These are phyloP conservation scores for Triplophysa siluroides DNA, from an alignment of 2,113 vertebrate species.

Conservation along the genomic window DNA sequence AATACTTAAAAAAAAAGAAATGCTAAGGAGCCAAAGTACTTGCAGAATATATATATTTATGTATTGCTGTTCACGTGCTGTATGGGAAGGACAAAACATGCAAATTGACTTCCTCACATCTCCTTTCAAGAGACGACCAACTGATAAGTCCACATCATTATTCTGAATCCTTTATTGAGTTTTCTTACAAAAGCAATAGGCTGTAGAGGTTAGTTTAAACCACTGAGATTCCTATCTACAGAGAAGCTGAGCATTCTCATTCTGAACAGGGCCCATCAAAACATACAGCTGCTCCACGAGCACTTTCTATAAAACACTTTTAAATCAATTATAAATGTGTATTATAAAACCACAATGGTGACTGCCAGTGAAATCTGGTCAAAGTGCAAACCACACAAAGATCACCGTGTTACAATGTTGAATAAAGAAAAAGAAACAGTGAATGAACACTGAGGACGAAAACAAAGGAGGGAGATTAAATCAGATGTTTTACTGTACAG, in stretches of 20 bases:
- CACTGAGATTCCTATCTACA: conserved; percentile 27
- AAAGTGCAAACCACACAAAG: conserved; percentile 37
- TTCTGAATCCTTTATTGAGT: conserved; percentile 28
- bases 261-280: conserved; percentile 21
- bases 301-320: conserved; percentile 21
- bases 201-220: not conserved
- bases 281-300: conserved; percentile 1
- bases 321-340: conserved; percentile 33
- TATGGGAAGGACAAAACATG: conserved; percentile 14
- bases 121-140: not conserved
- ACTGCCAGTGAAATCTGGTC: conserved; percentile 21
- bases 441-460: not conserved
- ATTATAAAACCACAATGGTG: conserved; percentile 25
- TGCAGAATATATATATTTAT: not conserved
- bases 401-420: not conserved
- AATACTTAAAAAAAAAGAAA: no score
- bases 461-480: conserved; percentile 40
- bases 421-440: conserved; percentile 8
- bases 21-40: no score
- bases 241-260: conserved; percentile 17
- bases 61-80: not conserved
- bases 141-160: conserved; percentile 40
- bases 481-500: conserved; percentile 48
- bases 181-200: conserved; percentile 27
- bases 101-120: not conserved